A percentile compares a stretch with the other conserved stretches of the same genome.
Conservation (phyloP, 2,113 vertebrate genomes). For the Ageneiosus marmoratus region DNA sequence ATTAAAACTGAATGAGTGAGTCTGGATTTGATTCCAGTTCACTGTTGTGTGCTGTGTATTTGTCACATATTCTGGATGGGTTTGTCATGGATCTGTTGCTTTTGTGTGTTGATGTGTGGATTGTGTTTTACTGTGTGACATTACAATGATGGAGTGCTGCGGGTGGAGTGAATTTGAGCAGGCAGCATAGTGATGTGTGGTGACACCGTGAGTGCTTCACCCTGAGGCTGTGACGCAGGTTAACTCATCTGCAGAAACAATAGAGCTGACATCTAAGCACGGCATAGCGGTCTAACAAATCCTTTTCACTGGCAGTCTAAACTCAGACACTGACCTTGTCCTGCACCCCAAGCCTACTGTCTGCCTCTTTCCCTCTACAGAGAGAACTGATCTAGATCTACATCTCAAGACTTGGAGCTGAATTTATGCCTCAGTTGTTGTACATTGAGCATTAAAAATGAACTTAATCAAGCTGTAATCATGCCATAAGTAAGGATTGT, state of each 20-base stretch:
- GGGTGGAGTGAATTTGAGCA: slow-evolving; percentile 10
- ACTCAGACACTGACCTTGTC: slow-evolving; percentile 13
- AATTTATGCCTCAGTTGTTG: slow-evolving; percentile 9
- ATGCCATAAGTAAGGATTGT: background rate
- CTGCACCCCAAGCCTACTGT: background rate
- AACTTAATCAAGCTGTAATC: background rate
- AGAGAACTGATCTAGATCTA: slow-evolving; percentile 10
- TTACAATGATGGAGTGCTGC: background rate
- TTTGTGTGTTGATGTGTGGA: slow-evolving; percentile 7
- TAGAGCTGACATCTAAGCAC: slow-evolving; percentile 40
- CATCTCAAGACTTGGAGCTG: background rate
- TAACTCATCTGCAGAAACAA: slow-evolving; percentile 42
- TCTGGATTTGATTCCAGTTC: background rate
- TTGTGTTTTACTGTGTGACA: background rate
- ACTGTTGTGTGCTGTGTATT: background rate
- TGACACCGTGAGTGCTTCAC: slow-evolving; percentile 30
- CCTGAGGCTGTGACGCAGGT: slow-evolving; percentile 39
- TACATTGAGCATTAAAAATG: background rate
- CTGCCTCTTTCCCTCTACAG: background rate
- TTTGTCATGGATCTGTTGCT: background rate
- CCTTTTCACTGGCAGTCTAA: slow-evolving; percentile 29
- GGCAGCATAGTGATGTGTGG: slow-evolving; percentile 17
- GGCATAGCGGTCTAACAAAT: slow-evolving; percentile 14
- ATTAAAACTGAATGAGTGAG: background rate
- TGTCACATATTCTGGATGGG: background rate